Evolutionary conservation across 2,888 invertebrate species (phyloP), one percentile per base, ranked within the genome.

Genomic region (Cataglyphis livida): DNA sequence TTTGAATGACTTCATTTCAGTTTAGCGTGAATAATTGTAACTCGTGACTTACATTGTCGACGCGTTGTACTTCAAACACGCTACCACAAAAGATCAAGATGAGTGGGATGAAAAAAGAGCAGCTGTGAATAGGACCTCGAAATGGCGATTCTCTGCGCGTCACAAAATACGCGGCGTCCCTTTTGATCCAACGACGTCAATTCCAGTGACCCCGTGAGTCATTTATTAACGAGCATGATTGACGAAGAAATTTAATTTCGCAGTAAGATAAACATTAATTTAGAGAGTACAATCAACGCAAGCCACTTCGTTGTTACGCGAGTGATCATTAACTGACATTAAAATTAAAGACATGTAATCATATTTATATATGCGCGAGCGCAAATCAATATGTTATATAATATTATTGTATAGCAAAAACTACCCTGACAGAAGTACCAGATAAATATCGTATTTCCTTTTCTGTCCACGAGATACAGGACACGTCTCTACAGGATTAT

Each of bases 401-500:
- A 32, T 62, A 51, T 35, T 32, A 44, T 1, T 28, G 1, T 21
- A 41, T 25, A 70, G 44, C 21, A 78, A 59, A 59, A 9, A 15
- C 12, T 59, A 12, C 21, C 25, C n/a, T 9, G 28, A 57, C 28
- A 59, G 25, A 41, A 73, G 28, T 59, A 54, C 15, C 21, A 54
- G 78, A 82, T 68, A 51, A 84, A 82, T 76, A 66, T 85, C n/a
- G 74, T 84, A 21, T 21, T 21, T 83, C 64, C 81, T 57, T 41
- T 51, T 48, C 70, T 57, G 48, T 66, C 61, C 21, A 32, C 61
- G 79, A 62, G 86, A 87, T 66, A 88, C 87, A 87, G 87, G 89
- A 89, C 88, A 91, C 92, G 91, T 92, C 93, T 92, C 93, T 91
- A 91, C 90, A 87, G 92, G 93, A 92, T 94, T 92, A 93, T 87